phyloP scores from a whole-genome alignment of 2,888 invertebrate genomes.

The Pammene fasciana region DNA sequence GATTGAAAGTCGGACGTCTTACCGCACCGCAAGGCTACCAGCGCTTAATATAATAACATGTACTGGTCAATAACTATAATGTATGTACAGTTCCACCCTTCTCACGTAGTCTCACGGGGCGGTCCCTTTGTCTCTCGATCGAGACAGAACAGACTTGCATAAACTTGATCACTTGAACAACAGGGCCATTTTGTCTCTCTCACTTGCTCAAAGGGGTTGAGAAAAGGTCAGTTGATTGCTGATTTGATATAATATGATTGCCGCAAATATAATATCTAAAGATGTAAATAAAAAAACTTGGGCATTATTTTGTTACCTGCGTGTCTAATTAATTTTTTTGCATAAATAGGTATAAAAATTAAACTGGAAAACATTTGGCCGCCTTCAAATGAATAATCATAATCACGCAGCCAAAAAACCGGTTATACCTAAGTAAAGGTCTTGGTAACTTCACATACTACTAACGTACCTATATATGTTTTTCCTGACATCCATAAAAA shows the following conservation, averaged over 20 bases:
- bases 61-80: not conserved
- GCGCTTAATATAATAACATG: constrained; percentile 2
- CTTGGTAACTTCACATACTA: too few species aligned
- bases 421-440: too few species aligned
- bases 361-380: too few species aligned
- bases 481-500: not conserved
- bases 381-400: not conserved
- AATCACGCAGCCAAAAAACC: too few species aligned
- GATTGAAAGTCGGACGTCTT: too few species aligned
- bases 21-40: too few species aligned
- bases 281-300: not conserved
- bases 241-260: not conserved
- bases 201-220: not conserved
- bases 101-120: not conserved
- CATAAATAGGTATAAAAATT: too few species aligned
- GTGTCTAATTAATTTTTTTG: not conserved
- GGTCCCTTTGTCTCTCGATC: constrained; percentile 19
- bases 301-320: not conserved
- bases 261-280: not conserved
- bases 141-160: constrained; percentile 6
- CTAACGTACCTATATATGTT: not conserved
- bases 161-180: constrained; percentile 12
- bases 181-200: constrained; percentile 10
- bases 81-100: constrained; percentile 1
- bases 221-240: constrained; percentile 6